Evolutionary conservation across 2,113 vertebrate genomes (phyloP), one percentile per base, ranked within the genome.

Genomic region (Chloebia gouldiae): DNA sequence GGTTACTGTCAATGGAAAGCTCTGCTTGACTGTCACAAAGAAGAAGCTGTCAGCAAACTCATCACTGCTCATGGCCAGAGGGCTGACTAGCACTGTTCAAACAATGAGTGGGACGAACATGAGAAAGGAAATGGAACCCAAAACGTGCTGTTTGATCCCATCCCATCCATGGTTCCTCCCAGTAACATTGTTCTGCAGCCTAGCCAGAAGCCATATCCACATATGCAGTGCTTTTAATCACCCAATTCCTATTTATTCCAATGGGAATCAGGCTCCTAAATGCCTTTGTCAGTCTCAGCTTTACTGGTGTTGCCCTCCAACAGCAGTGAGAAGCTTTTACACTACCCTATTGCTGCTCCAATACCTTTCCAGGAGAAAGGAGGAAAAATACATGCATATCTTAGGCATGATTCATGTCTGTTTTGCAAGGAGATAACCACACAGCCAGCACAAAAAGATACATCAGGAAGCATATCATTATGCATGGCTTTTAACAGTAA

Each of bases 101-200:
- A 95, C 91, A 95, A 92, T 84, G 94, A 60, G 76, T 42, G 81
- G 35, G 72, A 81, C 56, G 60, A 84, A 83, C 47, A 71, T 35
- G 25, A 88, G 68, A 90, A 91, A 81, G 51, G 31, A 92, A 93
- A 60, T 31, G 33, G 91, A 73, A 88, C 56, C 24, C 63, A 54
- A 83, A 95, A 82, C 6, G 5, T 68, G 66, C 70, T 85, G 70
- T 59, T 82, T 90, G 81, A 91, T 70, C 18, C 69, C 53, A 84
- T 57, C 85, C 64, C 54, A 75, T 56, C 18, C 3, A 0, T n/a
- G 61, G 54, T 28, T 69, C 54, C 33, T 83, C 63, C 70, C 81
- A 87, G 9, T 65, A 35, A 73, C 35, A 87, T 54, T 91, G 69
- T 88, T 89, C 90, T 22, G 50, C 70, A 93, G 53, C 54, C 54